Conservation (phyloP, 2,797 vertebrate genomes). For the Schizopygopsis malacanthus region DNA sequence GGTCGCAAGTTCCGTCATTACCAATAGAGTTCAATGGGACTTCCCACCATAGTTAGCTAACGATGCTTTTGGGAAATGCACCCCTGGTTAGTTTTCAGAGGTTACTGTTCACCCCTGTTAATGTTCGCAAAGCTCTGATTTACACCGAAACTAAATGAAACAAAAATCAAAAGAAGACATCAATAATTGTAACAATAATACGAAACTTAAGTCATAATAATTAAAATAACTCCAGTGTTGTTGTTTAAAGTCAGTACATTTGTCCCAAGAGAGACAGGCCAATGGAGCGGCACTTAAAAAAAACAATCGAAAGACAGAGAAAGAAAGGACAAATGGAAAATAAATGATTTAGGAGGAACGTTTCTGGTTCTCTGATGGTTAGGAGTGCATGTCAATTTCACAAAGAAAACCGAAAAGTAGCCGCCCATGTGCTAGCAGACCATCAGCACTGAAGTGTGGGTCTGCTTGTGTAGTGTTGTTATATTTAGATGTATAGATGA, state of each 20-base stretch:
- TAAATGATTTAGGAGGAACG: constrained; percentile 51
- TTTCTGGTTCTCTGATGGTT: constrained; percentile 31
- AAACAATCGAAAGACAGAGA: constrained; percentile 22
- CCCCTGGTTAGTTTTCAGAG: constrained; percentile 65
- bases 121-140: constrained; percentile 36
- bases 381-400: constrained; percentile 35
- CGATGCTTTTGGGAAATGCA: no score
- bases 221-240: constrained; percentile 83
- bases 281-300: constrained; percentile 65
- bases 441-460: constrained; percentile 35
- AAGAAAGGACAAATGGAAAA: constrained; percentile 22
- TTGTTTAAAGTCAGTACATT: constrained; percentile 71
- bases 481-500: not conserved
- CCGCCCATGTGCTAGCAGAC: constrained; percentile 5
- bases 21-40: no score
- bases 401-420: constrained; percentile 10
- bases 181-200: constrained; percentile 72
- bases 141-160: constrained; percentile 59
- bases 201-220: constrained; percentile 71
- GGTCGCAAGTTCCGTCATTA: no score
- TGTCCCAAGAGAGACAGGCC: constrained; percentile 70
- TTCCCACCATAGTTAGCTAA: no score
- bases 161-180: constrained; percentile 67
- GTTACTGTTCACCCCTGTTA: constrained; percentile 37
- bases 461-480: not conserved